Base-by-base conservation (phyloP, 2,888 invertebrate species). In the Bembecia ichneumoniformis region DNA sequence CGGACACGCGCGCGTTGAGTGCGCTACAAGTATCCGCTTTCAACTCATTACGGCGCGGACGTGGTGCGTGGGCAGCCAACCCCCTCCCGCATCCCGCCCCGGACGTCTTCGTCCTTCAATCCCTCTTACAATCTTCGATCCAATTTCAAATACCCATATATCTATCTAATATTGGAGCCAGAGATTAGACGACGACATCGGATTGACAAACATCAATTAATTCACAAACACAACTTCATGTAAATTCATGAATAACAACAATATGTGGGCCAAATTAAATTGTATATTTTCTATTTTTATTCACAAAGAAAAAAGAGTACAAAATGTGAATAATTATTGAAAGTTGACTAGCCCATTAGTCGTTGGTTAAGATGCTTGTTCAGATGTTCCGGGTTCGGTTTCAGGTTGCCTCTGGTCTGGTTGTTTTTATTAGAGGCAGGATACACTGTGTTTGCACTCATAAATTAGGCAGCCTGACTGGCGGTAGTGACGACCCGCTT, bases 11-110 rank as follows among this genome's bases (percentile, higher is more conserved):
- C 84, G 79, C 72, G 71, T 80, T 86, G 86, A 87, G 86, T 86
- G 86, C 84, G 84, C 82, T 87, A 87, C 86, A 87, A 86, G 86
- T 87, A 87, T 87, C 86, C 83, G 86, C 86, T 87, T 87, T 87
- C 86, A 87, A 87, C 86, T 87, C 86, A 87, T 87, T 87, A 87
- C 82, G 75, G 82, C 66, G 75, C 77, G 83, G 83, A 84, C 84
- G 84, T 83, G 82, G 83, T 83, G 82, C 84, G 86, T 84, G 81
- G 83, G 81, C 70, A 58, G 64, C 60, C 62, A 62, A 59, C 56
- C 56, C 59, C 64, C 52, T 59, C 52, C 57, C 59, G 64, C 46
- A 51, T 55, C 68, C 61, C 64, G 58, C 66, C 57, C 64, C 59
- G 60, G 50, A 64, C 73, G 73, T 73, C 81, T 79, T 81, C 81